Percentiles rank a stretch among this genome's conserved stretches.
These are phyloP conservation scores for human (Homo sapiens) DNA, from an alignment of 2,113 vertebrate species.

Conservation along the genomic window GRCh38 chr1:14574501-14575000, in stretches of 20 bases:
- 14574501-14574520: too few relatives aligned
- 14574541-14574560: too few relatives aligned
- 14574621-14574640: too few relatives aligned
- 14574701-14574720: too few relatives aligned
- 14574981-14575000: neutral
- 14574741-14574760: neutral
- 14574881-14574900: neutral
- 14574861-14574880: neutral
- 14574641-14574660: too few relatives aligned
- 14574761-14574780: rapidly evolving
- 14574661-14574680: neutral
- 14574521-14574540: too few relatives aligned
- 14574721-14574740: neutral
- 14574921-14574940: too few relatives aligned
- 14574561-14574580: too few relatives aligned
- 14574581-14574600: too few relatives aligned
- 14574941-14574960: too few relatives aligned
- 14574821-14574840: rapidly evolving
- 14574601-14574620: too few relatives aligned
- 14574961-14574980: neutral
- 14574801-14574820: neutral
- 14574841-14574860: neutral
- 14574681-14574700: neutral
- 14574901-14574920: neutral
- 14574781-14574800: neutral